Evolutionary conservation across 2,797 vertebrate species (phyloP).

Genomic region (Mycteria americana): DNA sequence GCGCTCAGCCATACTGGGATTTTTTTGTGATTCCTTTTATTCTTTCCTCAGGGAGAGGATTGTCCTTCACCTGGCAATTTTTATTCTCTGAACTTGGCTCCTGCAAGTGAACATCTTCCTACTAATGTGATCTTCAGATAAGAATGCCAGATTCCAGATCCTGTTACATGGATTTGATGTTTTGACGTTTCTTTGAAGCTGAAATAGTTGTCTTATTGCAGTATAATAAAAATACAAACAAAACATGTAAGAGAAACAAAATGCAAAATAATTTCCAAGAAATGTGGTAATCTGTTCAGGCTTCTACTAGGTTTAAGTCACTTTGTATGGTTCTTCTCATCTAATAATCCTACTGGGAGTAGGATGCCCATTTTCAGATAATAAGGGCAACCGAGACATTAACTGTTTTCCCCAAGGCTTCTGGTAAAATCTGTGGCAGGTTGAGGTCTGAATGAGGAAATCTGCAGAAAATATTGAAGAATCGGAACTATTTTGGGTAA

Average conservation of each 20-base stretch:
- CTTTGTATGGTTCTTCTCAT: neutral
- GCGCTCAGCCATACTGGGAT: neutral
- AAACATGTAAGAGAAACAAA: neutral
- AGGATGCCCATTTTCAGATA: neutral
- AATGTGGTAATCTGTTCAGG: neutral
- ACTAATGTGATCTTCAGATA: neutral
- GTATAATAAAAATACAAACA: neutral
- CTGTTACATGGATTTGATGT: neutral
- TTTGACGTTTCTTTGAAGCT: neutral
- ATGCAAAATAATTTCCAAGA: neutral
- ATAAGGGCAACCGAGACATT: fast-evolving
- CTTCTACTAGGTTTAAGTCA: neutral
- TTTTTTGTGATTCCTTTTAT: neutral
- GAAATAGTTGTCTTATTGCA: neutral
- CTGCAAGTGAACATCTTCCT: neutral
- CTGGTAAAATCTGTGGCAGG: neutral
- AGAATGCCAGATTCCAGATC: neutral
- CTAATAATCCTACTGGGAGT: neutral
- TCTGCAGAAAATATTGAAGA: neutral
- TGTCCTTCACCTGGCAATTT: neutral
- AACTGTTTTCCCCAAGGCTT: neutral
- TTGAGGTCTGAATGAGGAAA: neutral
- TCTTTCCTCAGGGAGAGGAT: neutral
- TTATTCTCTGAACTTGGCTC: neutral
- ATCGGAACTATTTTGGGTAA: neutral